Evolutionary conservation across 1,140 invertebrate genomes (phyloP).

Genomic region (Eubasilissa regina): DNA sequence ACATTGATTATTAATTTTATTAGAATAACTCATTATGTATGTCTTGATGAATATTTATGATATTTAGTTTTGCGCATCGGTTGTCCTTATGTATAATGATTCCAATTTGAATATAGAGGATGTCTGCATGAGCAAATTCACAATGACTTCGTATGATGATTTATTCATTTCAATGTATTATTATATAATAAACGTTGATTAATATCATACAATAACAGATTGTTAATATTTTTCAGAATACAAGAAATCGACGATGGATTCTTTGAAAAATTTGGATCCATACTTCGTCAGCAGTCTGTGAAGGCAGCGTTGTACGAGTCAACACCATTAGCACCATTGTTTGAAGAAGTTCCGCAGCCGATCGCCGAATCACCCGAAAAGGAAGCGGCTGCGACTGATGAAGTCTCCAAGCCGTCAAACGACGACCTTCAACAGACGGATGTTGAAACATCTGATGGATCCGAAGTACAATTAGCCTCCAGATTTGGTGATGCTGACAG

Average conservation of each 20-base stretch:
- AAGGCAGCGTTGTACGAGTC: constrained; percentile 70
- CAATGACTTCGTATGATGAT: too few relatives aligned
- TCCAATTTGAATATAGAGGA: too few relatives aligned
- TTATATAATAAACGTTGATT: neutral
- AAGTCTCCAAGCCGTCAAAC: neutral
- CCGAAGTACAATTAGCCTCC: constrained; percentile 16
- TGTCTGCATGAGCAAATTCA: too few relatives aligned
- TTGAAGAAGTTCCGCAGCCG: constrained; percentile 36
- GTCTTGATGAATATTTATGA: too few relatives aligned
- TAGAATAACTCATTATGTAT: too few relatives aligned
- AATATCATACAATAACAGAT: neutral
- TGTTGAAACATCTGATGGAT: constrained; percentile 22
- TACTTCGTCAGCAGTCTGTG: constrained; percentile 78
- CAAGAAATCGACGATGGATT: constrained; percentile 85
- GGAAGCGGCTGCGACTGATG: neutral
- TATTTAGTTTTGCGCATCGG: too few relatives aligned
- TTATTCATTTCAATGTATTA: too few relatives aligned
- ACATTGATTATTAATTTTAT: too few relatives aligned
- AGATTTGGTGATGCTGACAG: constrained; percentile 71
- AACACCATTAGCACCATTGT: constrained; percentile 71
- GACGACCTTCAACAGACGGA: constrained; percentile 35
- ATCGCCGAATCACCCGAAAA: neutral
- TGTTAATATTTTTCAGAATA: constrained; percentile 72
- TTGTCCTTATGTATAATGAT: too few relatives aligned
- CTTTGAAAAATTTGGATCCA: constrained; percentile 84